Evolutionary conservation across 2,113 vertebrate species (phyloP), one percentile per base, ranked within the genome.

Genomic region (Muntiacus muntjak): DNA sequence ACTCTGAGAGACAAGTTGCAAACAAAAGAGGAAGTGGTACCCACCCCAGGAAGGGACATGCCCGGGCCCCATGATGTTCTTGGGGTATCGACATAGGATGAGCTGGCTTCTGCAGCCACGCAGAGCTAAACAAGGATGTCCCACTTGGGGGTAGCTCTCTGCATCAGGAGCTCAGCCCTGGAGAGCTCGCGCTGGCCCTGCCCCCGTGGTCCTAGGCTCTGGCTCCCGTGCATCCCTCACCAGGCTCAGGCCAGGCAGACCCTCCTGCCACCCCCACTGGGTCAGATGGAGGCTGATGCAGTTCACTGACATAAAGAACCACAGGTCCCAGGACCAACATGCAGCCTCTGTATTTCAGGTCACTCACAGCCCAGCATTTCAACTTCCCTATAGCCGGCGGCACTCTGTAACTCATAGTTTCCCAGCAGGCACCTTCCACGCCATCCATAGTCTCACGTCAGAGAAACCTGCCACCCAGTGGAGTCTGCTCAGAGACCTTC

Each of bases 71-170:
- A 30, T 1, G 4, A 17, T 8, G 9, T 19, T 40, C 36, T 45
- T 3, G 0, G 28, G 19, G 55, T 1, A 0, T 7, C 30, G 8
- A 7, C 28, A 86, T 45, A 54, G 11, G 1, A 30, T 12, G 11
- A 4, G 10, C 26, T 45, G 47, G 36, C 50, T 88, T 67, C 45
- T 0, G 7, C 4, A 28, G 76, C 71, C 43, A 1, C 1, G 8
- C 47, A 1, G 33, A 55, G 84, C 17, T 25, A 76, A 62, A 30
- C 11, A 52, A 87, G 40, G 45, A 50, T 5, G 0, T 17, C 30
- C 4, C 21, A 7, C 58, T 6, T 15, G 52, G 16, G 8, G 7
- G 30, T 17, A 14, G 11, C 33, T 71, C 36, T 47, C 25, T 36
- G 36, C 13, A 40, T 14, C 60, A 16, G 17, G 4, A 43, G 54